phyloP scores from a whole-genome alignment of 2,888 invertebrate genomes.

The Hypolimnas misippus region DNA sequence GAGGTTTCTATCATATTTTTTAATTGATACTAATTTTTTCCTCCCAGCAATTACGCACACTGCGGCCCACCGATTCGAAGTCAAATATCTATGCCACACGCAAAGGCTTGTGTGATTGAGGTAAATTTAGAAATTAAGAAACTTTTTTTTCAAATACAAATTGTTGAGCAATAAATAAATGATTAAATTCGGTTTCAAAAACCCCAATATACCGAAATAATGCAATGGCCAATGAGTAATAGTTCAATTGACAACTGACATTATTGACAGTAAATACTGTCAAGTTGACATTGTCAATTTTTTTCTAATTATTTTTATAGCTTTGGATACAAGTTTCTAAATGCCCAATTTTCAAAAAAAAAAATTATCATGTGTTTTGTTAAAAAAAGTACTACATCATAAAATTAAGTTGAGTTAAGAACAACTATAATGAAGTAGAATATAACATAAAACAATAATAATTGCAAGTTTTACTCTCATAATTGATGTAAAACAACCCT shows the following conservation, averaged over 20 bases:
- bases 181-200: not conserved
- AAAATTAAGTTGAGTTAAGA: no score
- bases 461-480: no score
- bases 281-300: slow-evolving; percentile 24
- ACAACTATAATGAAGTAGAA: no score
- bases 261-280: not conserved
- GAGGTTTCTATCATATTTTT: slow-evolving; percentile 16
- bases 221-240: slow-evolving; percentile 16
- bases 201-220: not conserved
- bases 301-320: no score
- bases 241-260: slow-evolving; percentile 18
- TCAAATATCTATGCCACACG: not conserved
- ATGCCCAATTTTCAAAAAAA: no score
- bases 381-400: no score
- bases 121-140: not conserved
- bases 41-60: slow-evolving; percentile 13
- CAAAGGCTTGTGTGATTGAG: not conserved
- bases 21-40: slow-evolving; percentile 26
- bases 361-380: no score
- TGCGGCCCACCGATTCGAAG: not conserved
- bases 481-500: no score
- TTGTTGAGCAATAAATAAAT: not conserved
- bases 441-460: no score
- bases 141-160: not conserved
- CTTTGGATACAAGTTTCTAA: no score